Percentiles rank a stretch among this genome's conserved stretches.
These are phyloP conservation scores for Neria commutata DNA, from an alignment of 2,888 invertebrate species.

Conservation along the genomic window DNA sequence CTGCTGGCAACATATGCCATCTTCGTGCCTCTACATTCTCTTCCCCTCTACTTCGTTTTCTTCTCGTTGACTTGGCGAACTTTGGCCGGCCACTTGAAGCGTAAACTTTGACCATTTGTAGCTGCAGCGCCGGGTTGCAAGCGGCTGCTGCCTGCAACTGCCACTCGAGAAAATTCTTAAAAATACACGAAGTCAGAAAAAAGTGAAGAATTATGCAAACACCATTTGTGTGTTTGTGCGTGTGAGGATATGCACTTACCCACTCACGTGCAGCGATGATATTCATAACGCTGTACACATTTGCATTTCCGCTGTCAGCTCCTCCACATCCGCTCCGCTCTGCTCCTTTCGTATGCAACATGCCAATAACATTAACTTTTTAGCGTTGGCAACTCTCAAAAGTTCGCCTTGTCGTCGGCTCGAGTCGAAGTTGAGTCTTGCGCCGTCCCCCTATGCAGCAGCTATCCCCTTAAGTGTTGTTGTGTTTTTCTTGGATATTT, in stretches of 20 bases:
- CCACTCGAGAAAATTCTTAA: neutral
- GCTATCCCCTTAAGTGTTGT: neutral
- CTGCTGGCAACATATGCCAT: neutral
- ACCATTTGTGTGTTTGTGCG: neutral
- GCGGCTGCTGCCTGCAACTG: neutral
- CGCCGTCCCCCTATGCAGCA: too few relatives aligned
- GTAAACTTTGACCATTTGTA: constrained; percentile 18
- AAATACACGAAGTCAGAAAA: neutral
- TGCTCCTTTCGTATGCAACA: constrained; percentile 6
- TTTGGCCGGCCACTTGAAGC: constrained; percentile 14
- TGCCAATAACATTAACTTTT: constrained; percentile 20
- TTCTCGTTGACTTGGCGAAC: neutral
- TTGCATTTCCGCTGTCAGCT: constrained; percentile 6
- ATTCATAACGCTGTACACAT: constrained; percentile 3
- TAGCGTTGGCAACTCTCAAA: neutral
- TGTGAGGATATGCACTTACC: neutral
- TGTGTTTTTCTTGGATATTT: neutral
- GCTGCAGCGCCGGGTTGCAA: neutral
- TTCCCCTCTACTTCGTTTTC: neutral
- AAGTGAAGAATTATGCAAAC: neutral
- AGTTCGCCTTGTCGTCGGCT: neutral
- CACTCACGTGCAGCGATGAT: too few relatives aligned
- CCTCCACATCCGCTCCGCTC: neutral
- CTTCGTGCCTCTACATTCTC: neutral
- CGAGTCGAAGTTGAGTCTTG: neutral